Evolutionary conservation across 2,888 invertebrate genomes (phyloP), one percentile per base, ranked within the genome.

Genomic region (Tuberolachnus salignus): DNA sequence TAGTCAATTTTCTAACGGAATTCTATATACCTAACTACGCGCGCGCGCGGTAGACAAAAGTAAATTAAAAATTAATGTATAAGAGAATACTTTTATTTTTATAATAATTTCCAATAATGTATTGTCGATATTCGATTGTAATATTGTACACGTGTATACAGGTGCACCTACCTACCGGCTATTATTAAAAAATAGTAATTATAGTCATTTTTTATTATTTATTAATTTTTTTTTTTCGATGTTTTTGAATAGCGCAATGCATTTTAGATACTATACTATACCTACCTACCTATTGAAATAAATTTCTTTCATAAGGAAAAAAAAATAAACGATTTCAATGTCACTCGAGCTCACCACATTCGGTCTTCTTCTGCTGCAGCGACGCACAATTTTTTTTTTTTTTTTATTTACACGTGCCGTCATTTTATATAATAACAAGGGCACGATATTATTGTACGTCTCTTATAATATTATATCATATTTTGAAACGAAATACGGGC

Each of bases 371-470:
- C n/a, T 34, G 26, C 26, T 21, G n/a, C 34, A 44, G 26, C 49
- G 34, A 72, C 19, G 9, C 49, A 9, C 21, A 49, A 72, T 63
- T 34, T 14, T 11, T n/a, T n/a, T n/a, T n/a, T n/a, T n/a, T n/a
- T n/a, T n/a, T n/a, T n/a, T n/a, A 55, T 34, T 19, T 19, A 78
- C 34, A 34, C 6, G 42, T 51, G 44, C 49, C 21, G 34, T 34
- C 63, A 70, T 64, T 73, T 73, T 42, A 73, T 73, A n/a, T 64
- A 73, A 73, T 53, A 53, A 51, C 78, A 78, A 78, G 75, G 75
- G 75, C 75, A 55, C 46, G 67, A 55, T 34, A 34, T 34, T 67
- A 67, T 34, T 53, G 66, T 21, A 49, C 49, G 49, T 59, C 67
- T 78, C 49, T 51, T 16, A 34, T 34, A 23, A 59, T 67, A 67